Evolutionary conservation across 2,888 invertebrate species (phyloP), one percentile per base, ranked within the genome.

Genomic region (Tachina lurida): DNA sequence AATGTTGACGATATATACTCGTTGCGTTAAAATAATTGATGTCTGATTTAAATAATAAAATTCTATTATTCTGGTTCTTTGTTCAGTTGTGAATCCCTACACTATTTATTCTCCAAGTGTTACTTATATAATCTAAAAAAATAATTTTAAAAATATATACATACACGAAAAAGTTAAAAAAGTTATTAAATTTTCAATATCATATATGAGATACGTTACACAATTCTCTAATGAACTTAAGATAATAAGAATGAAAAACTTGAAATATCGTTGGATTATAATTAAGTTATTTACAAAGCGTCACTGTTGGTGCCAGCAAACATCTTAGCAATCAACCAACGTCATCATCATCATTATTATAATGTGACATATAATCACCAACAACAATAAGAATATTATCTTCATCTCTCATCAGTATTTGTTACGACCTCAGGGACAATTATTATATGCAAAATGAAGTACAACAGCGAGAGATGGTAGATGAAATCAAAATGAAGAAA

Each of bases 301-400:
- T 73, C 15, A 47, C 63, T 62, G 60, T 76, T 71, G 22, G 71
- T 75, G 56, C 10, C 15, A 71, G 31, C 17, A 54, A 54, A 52
- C 65, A 82, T 63, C 76, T 78, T 67, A 45, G 10, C 49, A 39
- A 4, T 60, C 15, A 22, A n/a, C 62, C 73, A n/a, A 67, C 71
- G 62, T 79, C 85, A 76, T 56, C 5, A 19, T 70, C 43, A 7
- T 54, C 13, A 19, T 70, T 54, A 13, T 73, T 68, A 76, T 73
- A 73, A 76, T 85, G 74, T 45, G 79, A 85, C 60, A 75, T 82
- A 82, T 79, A 84, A 81, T 84, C 84, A 82, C 63, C 73, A 67
- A 80, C 43, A 43, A 56, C 22, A 76, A 83, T 68, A 83, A 83
- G 71, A 68, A 60, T 56, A 76, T 76, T 83, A 76, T 82, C 47